phyloP scores from a whole-genome alignment of 2,888 invertebrate genomes.

The Eutolmus rufibarbis region DNA sequence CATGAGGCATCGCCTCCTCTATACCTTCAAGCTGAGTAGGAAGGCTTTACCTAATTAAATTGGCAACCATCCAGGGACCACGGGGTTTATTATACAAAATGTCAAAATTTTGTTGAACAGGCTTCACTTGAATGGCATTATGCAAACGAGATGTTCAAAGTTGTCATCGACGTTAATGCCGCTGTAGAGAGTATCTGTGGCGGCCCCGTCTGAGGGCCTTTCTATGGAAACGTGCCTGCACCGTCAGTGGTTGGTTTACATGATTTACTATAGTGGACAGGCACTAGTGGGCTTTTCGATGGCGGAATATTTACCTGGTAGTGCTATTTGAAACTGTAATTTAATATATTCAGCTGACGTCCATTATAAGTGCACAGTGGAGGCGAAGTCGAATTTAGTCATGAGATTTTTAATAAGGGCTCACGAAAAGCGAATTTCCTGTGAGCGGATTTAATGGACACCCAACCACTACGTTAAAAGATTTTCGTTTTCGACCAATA shows the following conservation, averaged over 20 bases:
- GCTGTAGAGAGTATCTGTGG: neutral
- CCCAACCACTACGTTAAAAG: neutral
- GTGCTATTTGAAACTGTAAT: neutral
- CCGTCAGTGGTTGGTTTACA: neutral
- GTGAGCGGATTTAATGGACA: neutral
- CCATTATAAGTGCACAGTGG: neutral
- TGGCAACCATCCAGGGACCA: neutral
- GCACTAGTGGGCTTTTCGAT: neutral
- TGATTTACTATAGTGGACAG: neutral
- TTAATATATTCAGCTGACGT: neutral
- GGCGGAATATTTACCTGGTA: neutral
- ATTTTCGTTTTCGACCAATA: neutral
- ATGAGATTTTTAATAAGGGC: neutral
- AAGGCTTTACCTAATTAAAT: constrained; percentile 1
- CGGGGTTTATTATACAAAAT: constrained; percentile 9
- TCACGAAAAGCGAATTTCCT: neutral
- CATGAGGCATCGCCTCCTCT: neutral
- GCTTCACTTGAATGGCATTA: constrained; percentile 16
- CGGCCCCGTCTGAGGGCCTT: neutral
- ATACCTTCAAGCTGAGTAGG: neutral
- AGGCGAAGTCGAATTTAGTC: neutral
- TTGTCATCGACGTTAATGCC: constrained; percentile 9
- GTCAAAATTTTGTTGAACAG: constrained; percentile 21
- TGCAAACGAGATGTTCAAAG: constrained; percentile 21
- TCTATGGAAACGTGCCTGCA: neutral